Conservation (phyloP, 2,888 invertebrate species). For the Cryptops parisi region DNA sequence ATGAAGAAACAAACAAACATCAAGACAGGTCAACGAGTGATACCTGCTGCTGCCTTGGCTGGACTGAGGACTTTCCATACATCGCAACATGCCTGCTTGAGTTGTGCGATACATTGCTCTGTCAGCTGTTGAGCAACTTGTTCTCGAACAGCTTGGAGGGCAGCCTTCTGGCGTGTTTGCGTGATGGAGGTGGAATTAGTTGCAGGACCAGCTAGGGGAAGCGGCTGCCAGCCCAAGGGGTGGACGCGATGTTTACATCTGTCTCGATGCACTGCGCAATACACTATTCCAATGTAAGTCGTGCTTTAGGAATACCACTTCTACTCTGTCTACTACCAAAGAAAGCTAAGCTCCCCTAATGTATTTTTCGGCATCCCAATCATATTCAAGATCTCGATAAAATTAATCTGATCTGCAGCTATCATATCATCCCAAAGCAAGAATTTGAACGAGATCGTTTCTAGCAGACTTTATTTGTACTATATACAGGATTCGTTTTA, state of each 20-base stretch:
- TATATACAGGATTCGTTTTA: too few relatives aligned
- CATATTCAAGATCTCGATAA: too few relatives aligned
- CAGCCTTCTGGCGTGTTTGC: neutral
- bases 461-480: too few relatives aligned
- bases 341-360: too few relatives aligned
- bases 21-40: neutral
- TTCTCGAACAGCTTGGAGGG: neutral
- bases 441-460: too few relatives aligned
- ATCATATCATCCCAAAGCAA: too few relatives aligned
- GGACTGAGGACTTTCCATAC: slow-evolving; percentile 18
- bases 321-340: too few relatives aligned
- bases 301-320: too few relatives aligned
- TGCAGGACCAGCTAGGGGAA: neutral
- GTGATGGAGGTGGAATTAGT: neutral
- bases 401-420: too few relatives aligned
- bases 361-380: too few relatives aligned
- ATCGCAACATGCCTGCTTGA: slow-evolving; percentile 18
- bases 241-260: slow-evolving; percentile 8
- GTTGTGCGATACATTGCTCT: slow-evolving; percentile 15
- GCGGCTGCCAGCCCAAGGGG: slow-evolving; percentile 4
- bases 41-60: slow-evolving; percentile 11
- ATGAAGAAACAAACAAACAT: neutral
- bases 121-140: slow-evolving; percentile 11
- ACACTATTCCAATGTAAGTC: neutral
- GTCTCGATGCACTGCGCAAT: slow-evolving; percentile 1